Conservation (phyloP, 2,113 vertebrate species). For the Zingel zingel region DNA sequence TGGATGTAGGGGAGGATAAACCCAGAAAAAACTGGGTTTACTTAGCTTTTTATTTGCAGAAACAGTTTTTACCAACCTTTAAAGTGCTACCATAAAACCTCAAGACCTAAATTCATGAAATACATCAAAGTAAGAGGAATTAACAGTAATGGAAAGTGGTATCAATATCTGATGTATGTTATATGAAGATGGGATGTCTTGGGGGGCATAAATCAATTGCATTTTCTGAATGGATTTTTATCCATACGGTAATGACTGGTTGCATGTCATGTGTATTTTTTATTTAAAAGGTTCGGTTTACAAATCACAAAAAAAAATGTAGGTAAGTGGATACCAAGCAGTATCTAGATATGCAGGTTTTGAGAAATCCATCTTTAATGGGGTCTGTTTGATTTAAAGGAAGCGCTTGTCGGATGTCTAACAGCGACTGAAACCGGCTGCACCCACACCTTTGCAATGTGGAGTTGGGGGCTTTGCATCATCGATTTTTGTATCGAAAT, state of each 20-base stretch:
- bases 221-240: slow-evolving; percentile 30
- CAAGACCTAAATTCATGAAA: slow-evolving; percentile 65
- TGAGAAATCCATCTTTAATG: background rate
- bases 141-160: slow-evolving; percentile 43
- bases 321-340: too few relatives aligned
- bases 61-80: slow-evolving; percentile 64
- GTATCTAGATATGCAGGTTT: background rate
- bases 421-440: background rate
- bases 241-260: slow-evolving; percentile 14
- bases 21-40: slow-evolving; percentile 56
- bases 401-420: background rate
- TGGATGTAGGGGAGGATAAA: slow-evolving; percentile 58
- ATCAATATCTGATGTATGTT: slow-evolving; percentile 52
- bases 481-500: background rate
- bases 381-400: background rate
- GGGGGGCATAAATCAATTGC: slow-evolving; percentile 12
- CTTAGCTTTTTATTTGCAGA: slow-evolving; percentile 62
- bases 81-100: slow-evolving; percentile 67
- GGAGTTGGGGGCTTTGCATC: background rate
- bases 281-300: background rate
- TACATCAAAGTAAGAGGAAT: slow-evolving; percentile 64
- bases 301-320: background rate
- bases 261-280: background rate
- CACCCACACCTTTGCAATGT: background rate
- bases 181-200: slow-evolving; percentile 35